Conservation (phyloP, 2,113 vertebrate species). For the Nothocercus julius region DNA sequence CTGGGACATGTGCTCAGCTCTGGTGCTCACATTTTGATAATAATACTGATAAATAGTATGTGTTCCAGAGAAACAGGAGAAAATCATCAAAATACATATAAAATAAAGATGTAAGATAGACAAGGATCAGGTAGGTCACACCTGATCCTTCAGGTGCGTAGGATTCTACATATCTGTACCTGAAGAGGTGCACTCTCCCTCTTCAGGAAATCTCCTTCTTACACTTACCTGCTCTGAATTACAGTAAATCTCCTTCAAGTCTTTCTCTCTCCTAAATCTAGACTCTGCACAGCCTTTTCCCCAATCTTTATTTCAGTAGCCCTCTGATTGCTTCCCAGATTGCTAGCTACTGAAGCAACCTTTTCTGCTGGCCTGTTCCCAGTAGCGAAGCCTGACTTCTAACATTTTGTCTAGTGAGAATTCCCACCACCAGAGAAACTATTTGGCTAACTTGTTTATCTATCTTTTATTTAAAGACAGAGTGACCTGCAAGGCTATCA, state of each 20-base stretch:
- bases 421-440: neutral
- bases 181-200: neutral
- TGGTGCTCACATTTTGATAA: neutral
- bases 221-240: neutral
- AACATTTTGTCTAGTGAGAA: neutral
- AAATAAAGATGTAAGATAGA: neutral
- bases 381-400: neutral
- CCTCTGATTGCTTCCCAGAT: neutral
- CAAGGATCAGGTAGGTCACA: accelerated
- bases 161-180: too few species aligned
- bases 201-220: neutral
- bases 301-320: neutral
- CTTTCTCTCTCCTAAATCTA: neutral
- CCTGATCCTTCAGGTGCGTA: too few species aligned
- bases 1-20: neutral
- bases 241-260: neutral
- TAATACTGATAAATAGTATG: neutral
- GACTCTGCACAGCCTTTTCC: neutral
- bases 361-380: neutral
- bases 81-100: neutral
- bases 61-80: neutral
- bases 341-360: neutral
- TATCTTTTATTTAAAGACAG: neutral
- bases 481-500: neutral
- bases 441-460: neutral